Evolutionary conservation across 2,113 vertebrate species (phyloP).

Genomic region (Amblyopsis rosae): DNA sequence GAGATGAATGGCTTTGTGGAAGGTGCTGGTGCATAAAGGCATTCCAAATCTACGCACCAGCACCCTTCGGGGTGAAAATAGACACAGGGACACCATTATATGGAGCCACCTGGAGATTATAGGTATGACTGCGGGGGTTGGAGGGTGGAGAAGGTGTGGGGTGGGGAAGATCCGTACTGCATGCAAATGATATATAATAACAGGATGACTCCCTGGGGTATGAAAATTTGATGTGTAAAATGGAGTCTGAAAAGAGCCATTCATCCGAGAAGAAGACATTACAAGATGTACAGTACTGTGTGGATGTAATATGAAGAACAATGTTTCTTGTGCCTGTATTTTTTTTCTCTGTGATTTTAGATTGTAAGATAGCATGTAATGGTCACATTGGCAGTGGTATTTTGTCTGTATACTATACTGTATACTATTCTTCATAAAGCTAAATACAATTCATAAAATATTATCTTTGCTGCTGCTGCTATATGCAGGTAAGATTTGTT

Average conservation of each 20-base stretch:
- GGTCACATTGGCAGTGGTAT: constrained; percentile 13
- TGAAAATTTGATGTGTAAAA: background rate
- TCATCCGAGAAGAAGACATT: too few relatives aligned
- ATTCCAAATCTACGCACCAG: too few relatives aligned
- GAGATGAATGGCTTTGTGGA: too few relatives aligned
- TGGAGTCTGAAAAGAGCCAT: background rate
- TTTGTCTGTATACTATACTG: background rate
- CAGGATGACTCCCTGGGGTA: background rate
- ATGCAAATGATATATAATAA: background rate
- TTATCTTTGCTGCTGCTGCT: constrained; percentile 19
- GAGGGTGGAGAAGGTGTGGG: background rate
- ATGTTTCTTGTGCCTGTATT: background rate
- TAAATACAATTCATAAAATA: constrained; percentile 23
- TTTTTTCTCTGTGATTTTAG: constrained; percentile 4
- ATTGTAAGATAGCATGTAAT: constrained; percentile 15
- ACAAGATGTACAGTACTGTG: too few relatives aligned
- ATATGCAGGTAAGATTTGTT: constrained; percentile 58
- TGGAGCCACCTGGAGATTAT: background rate
- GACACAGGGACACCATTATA: background rate
- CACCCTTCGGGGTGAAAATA: background rate
- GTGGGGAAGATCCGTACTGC: background rate
- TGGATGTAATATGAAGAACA: background rate
- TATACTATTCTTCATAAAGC: constrained; percentile 18
- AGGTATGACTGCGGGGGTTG: background rate
- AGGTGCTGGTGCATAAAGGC: too few relatives aligned